These are phyloP conservation scores for Noctilio leporinus DNA, from an alignment of 2,113 vertebrate genomes.

Conservation along the genomic window DNA sequence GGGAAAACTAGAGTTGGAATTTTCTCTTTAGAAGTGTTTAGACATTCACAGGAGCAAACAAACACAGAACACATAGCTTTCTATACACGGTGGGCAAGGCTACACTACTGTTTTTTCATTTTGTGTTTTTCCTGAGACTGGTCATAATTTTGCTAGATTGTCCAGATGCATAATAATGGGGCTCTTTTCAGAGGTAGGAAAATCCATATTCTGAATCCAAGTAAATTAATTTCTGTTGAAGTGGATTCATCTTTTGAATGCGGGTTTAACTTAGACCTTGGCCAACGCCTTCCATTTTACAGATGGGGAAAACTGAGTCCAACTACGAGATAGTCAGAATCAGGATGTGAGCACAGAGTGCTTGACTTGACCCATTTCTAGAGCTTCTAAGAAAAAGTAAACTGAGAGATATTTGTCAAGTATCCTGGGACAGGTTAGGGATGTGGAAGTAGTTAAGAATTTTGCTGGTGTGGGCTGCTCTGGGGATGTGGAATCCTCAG, in stretches of 20 bases:
- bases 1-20: background rate
- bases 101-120: too few species aligned
- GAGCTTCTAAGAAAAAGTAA: background rate
- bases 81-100: too few species aligned
- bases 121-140: background rate
- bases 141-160: background rate
- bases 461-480: background rate
- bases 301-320: background rate
- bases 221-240: background rate
- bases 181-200: background rate
- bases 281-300: background rate
- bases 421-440: too few species aligned
- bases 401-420: background rate
- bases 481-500: background rate
- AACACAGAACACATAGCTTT: background rate
- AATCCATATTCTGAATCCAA: background rate
- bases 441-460: background rate
- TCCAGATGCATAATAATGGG: background rate
- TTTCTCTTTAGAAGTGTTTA: constrained; percentile 24
- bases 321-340: background rate
- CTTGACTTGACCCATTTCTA: background rate
- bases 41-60: background rate
- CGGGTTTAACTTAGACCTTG: background rate
- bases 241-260: background rate
- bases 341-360: background rate